Base-by-base conservation (phyloP, 2,888 invertebrate species). In the Nymphalis polychloros region DNA sequence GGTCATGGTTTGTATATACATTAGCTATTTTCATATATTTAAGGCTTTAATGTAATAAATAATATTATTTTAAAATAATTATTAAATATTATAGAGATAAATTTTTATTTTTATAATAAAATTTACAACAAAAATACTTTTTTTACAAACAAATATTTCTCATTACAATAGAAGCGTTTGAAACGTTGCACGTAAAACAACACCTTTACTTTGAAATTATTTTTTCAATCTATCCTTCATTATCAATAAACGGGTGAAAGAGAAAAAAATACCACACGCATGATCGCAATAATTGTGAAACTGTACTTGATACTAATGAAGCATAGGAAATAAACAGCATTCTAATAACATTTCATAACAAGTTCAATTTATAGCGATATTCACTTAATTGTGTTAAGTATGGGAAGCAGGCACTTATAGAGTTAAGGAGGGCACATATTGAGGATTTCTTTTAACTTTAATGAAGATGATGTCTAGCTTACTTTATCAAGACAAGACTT, bases 331-430 rank as follows among this genome's bases (percentile, higher is more conserved):
- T 71, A 68, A 55, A 41, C 62, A 67, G 68, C 63, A 69, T 69
- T 66, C 62, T 69, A 69, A 69, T 69, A 64, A 69, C 64, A 59
- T 74, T 71, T 72, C 70, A 73, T 74, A 74, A 74, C 73, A 67
- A 72, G 72, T 66, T 61, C 68, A 69, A 69, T 73, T 75, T 71
- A 67, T 69, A 73, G n/a, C 41, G 57, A 57, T 68, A 62, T 70
- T 59, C 49, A 35, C 41, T 69, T 72, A 70, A 72, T 72, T 70
- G 70, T 73, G 64, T 72, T 70, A 68, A 68, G 67, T 68, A 68
- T 61, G 68, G 71, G 71, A 72, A 64, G 66, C 64, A 55, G 68
- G 63, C 57, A 46, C 55, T 71, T 71, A 71, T 46, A 55, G 57
- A 35, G 50, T 41, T 17, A 35, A 57, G 17, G 57, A 57, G 57